Conservation (phyloP, 2,888 invertebrate genomes). For the Sipha maydis region DNA sequence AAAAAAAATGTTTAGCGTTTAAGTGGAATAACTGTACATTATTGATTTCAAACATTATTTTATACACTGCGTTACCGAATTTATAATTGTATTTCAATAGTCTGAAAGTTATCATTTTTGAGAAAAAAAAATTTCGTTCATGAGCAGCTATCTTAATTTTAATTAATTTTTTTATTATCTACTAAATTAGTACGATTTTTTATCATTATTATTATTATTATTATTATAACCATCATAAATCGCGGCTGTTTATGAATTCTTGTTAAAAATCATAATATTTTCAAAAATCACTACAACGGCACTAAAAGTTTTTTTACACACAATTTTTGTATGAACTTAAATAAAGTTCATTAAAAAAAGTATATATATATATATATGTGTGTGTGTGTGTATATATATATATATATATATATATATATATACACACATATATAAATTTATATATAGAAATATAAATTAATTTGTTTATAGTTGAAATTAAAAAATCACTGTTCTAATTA, state of each 20-base stretch:
- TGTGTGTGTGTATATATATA: neutral
- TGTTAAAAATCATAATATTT: conserved; percentile 59
- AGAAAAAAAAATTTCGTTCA: conserved; percentile 52
- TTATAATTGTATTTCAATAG: conserved; percentile 62
- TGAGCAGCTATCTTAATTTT: conserved; percentile 59
- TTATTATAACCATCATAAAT: conserved; percentile 47
- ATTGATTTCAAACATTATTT: conserved; percentile 60
- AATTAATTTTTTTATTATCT: conserved; percentile 50
- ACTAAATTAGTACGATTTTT: conserved; percentile 54
- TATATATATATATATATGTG: no score
- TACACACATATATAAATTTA: neutral
- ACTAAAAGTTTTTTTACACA: conserved; percentile 60
- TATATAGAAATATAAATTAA: conserved; percentile 43
- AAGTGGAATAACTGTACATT: conserved; percentile 55
- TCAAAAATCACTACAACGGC: conserved; percentile 57
- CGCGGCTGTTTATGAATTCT: conserved; percentile 58
- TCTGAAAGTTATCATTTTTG: conserved; percentile 59
- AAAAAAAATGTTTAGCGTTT: conserved; percentile 46
- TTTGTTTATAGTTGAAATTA: conserved; percentile 54
- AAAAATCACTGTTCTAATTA: conserved; percentile 53
- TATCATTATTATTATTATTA: conserved; percentile 43
- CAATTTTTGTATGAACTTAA: conserved; percentile 47
- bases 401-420: conserved; percentile 12
- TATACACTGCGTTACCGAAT: conserved; percentile 62
- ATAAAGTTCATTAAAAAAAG: conserved; percentile 38